Conservation (phyloP, 2,888 invertebrate species). For the Petrolisthes cinctipes region DNA sequence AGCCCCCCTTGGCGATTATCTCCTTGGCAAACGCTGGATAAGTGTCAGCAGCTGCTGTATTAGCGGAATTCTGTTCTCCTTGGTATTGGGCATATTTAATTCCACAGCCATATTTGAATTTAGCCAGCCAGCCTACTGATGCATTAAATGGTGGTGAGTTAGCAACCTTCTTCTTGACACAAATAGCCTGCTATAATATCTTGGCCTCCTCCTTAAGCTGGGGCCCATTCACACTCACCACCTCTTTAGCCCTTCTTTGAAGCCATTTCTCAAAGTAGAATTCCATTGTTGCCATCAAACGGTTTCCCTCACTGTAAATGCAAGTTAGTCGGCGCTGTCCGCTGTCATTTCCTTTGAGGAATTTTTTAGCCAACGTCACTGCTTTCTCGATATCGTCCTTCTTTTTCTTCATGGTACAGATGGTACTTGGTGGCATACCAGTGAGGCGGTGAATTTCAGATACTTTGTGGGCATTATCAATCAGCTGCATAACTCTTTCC, state of each 20-base stretch:
- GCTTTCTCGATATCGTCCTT: no score
- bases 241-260: not conserved
- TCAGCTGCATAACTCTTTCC: no score
- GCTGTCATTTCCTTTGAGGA: not conserved
- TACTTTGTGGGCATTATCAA: no score
- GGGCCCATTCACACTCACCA: not conserved
- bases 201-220: not conserved
- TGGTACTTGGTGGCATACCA: not conserved
- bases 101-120: not conserved
- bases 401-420: not conserved
- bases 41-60: not conserved
- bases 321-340: not conserved
- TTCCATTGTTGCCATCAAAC: not conserved
- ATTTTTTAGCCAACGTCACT: no score
- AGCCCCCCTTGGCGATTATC: not conserved
- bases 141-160: slow-evolving; percentile 19
- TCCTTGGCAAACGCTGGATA: not conserved
- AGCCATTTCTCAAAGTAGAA: not conserved
- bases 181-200: not conserved
- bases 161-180: slow-evolving; percentile 1
- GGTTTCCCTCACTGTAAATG: not conserved
- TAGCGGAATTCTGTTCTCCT: not conserved
- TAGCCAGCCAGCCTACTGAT: slow-evolving; percentile 12
- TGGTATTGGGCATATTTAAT: not conserved
- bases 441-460: no score